Conservation (phyloP, 2,888 invertebrate species). For the Napeogenes sylphis region DNA sequence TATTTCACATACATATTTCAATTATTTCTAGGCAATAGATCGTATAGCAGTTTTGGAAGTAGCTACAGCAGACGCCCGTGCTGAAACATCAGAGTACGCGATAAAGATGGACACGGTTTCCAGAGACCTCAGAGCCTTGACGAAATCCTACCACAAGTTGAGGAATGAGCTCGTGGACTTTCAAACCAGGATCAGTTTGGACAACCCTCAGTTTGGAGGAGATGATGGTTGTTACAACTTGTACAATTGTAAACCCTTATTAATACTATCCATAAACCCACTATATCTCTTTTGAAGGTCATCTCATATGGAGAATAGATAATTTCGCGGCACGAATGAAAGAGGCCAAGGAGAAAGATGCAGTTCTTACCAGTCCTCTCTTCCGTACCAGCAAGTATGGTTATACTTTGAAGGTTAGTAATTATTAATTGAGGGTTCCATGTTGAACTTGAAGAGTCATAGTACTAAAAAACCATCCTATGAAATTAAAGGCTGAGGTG, state of each 20-base stretch:
- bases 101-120: constrained; percentile 52
- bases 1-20: too few relatives aligned
- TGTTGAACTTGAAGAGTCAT: too few relatives aligned
- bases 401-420: constrained; percentile 82
- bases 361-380: constrained; percentile 80
- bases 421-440: not conserved
- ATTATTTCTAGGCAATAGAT: constrained; percentile 49
- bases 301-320: constrained; percentile 84
- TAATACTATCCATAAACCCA: not conserved
- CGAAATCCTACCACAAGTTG: constrained; percentile 67
- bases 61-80: constrained; percentile 72
- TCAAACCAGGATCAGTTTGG: constrained; percentile 57
- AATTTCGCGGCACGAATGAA: constrained; percentile 81
- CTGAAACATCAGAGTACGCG: constrained; percentile 54
- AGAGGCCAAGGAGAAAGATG: constrained; percentile 81
- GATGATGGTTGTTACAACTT: constrained; percentile 51
- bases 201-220: constrained; percentile 52
- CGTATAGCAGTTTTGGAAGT: constrained; percentile 71
- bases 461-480: too few relatives aligned
- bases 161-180: constrained; percentile 65
- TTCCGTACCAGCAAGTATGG: constrained; percentile 85
- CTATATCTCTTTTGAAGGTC: constrained; percentile 58
- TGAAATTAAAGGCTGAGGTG: constrained; percentile 76
- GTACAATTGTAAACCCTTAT: not conserved
- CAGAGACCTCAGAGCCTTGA: constrained; percentile 61